Conservation (phyloP, 2,113 vertebrate species). For the Gymnarchus niloticus region DNA sequence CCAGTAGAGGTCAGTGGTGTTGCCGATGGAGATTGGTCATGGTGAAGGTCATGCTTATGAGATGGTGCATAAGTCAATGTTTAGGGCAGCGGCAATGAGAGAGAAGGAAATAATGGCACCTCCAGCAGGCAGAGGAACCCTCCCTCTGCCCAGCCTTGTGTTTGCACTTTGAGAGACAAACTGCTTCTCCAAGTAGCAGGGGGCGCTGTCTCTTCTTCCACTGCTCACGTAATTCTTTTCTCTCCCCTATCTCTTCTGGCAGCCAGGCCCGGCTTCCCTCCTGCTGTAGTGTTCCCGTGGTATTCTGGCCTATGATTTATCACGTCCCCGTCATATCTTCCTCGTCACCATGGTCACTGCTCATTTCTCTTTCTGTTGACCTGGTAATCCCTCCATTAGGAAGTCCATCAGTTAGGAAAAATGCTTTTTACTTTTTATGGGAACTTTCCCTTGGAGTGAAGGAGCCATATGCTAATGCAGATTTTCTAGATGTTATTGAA, state of each 20-base stretch:
- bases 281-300: slow-evolving; percentile 99
- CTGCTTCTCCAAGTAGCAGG: slow-evolving; percentile 48
- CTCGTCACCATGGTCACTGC: slow-evolving; percentile 32
- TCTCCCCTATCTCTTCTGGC: slow-evolving; percentile 64
- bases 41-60: not conserved
- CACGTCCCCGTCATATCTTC: slow-evolving; percentile 32
- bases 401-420: not conserved
- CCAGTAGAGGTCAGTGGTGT: not conserved
- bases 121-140: not conserved
- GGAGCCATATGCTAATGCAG: not conserved
- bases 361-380: slow-evolving; percentile 45
- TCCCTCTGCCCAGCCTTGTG: not conserved
- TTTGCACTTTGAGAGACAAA: not conserved
- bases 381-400: slow-evolving; percentile 35
- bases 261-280: slow-evolving; percentile 99
- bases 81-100: not conserved
- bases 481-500: not conserved
- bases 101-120: not conserved
- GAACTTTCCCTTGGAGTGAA: not conserved
- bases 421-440: not conserved
- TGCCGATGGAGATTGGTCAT: not conserved
- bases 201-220: slow-evolving; percentile 42
- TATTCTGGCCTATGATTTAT: slow-evolving; percentile 91
- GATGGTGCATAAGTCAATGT: not conserved
- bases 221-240: slow-evolving; percentile 63